Percentiles rank a stretch among this genome's conserved stretches.
Conservation (phyloP, 2,797 vertebrate species). For the Galagoides demidoff region DNA sequence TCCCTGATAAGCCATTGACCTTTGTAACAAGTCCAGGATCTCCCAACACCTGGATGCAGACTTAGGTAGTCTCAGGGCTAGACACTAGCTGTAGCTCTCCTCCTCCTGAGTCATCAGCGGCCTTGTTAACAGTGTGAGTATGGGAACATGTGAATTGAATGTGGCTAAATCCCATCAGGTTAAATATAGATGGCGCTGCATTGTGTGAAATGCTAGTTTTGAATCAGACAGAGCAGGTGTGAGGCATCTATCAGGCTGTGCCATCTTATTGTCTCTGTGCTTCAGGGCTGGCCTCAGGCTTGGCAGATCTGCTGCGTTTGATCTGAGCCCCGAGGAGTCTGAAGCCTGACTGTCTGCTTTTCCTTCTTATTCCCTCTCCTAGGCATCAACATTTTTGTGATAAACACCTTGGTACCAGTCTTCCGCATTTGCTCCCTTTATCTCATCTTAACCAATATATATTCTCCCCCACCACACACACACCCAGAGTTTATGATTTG, state of each 20-base stretch:
- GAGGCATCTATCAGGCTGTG: conserved; percentile 45
- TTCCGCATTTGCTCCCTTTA: background rate
- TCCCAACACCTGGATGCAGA: background rate
- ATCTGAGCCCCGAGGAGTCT: conserved; percentile 61
- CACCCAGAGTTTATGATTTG: background rate
- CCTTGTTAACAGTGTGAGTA: background rate
- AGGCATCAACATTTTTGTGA: background rate
- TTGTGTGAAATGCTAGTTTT: conserved; percentile 40
- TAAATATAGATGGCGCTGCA: conserved; percentile 1
- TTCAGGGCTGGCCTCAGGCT: conserved; percentile 71
- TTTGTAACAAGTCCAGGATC: background rate
- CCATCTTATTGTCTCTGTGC: conserved; percentile 58
- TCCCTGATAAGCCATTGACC: background rate
- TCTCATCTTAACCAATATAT: background rate
- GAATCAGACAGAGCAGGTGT: conserved; percentile 49
- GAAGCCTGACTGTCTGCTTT: conserved; percentile 29
- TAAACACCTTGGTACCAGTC: background rate
- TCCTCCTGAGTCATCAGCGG: background rate
- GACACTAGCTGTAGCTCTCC: background rate
- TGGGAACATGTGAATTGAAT: conserved; percentile 6
- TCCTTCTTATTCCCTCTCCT: conserved; percentile 16
- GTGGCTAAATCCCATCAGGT: conserved; percentile 39
- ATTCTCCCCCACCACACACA: background rate
- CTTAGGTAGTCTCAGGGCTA: background rate
- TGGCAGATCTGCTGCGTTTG: conserved; percentile 60